Evolutionary conservation across 2,113 vertebrate genomes (phyloP).

Genomic region (Lichenostomus cassidix): DNA sequence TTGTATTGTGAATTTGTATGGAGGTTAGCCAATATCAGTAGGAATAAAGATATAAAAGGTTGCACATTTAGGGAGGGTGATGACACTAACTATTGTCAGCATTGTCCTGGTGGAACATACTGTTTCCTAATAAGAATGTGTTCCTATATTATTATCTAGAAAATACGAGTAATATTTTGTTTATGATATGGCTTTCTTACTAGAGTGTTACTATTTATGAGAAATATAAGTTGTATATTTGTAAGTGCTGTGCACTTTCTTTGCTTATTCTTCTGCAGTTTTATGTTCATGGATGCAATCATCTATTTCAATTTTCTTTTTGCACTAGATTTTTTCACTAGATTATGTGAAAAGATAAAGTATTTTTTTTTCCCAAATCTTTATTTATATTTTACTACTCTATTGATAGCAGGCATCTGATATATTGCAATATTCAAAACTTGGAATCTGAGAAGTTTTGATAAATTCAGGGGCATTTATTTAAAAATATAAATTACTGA

Average conservation of each 20-base stretch:
- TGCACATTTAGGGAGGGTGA: neutral
- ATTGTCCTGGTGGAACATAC: neutral
- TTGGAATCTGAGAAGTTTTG: neutral
- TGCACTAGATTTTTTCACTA: neutral
- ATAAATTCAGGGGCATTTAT: rapidly evolving
- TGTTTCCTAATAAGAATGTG: neutral
- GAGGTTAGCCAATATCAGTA: neutral
- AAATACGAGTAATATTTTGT: neutral
- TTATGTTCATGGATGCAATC: neutral
- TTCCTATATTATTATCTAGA: neutral
- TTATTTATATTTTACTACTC: neutral
- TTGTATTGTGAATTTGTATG: neutral
- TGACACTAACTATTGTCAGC: neutral
- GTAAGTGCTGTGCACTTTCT: neutral
- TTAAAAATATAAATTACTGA: neutral
- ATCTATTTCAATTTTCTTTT: neutral
- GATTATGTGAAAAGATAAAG: neutral
- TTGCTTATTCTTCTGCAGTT: neutral
- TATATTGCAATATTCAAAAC: neutral
- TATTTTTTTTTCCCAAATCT: neutral
- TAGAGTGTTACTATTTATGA: neutral
- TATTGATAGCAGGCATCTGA: neutral
- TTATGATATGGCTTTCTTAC: neutral
- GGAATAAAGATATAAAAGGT: neutral
- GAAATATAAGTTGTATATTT: neutral